phyloP scores from a whole-genome alignment of 64 coral and sea anemone species.

The Stichodactyla mertensii region DNA sequence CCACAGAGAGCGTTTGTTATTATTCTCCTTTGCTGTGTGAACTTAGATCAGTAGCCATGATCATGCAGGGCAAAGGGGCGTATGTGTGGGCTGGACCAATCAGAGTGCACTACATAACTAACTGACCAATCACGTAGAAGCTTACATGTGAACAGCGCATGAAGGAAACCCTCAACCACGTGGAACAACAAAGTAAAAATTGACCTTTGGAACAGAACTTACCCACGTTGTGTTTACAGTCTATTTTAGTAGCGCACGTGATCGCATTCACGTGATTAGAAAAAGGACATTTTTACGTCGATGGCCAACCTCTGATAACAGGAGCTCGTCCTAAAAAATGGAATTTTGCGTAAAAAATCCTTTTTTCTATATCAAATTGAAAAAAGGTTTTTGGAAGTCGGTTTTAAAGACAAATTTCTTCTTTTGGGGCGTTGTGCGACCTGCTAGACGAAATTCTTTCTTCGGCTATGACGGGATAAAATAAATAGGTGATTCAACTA shows the following conservation, averaged over 20 bases:
- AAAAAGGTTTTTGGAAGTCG: not conserved
- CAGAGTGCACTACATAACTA: constrained; percentile 18
- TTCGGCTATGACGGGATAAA: not conserved
- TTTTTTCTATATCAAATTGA: not conserved
- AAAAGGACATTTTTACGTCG: not conserved
- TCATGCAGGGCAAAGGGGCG: constrained; percentile 83
- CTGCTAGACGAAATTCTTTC: not conserved
- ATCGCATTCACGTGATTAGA: not conserved
- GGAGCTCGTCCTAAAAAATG: not conserved
- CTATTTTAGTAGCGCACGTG: constrained; percentile 13
- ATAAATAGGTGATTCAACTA: not conserved
- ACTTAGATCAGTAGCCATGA: constrained; percentile 93
- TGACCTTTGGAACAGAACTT: constrained; percentile 42
- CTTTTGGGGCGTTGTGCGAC: not conserved
- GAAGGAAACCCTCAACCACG: constrained; percentile 76
- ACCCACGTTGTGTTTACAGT: constrained; percentile 36
- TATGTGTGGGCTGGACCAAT: constrained; percentile 80
- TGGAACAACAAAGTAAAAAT: constrained; percentile 49
- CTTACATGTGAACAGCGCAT: constrained; percentile 87
- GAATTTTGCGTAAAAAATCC: not conserved
- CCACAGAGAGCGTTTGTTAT: constrained; percentile 45
- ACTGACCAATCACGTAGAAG: constrained; percentile 73
- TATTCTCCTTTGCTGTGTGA: constrained; percentile 70
- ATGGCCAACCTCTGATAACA: not conserved
- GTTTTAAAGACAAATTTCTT: not conserved